Base-by-base conservation (phyloP, 2,113 vertebrate genomes). In the Stegastes partitus region DNA sequence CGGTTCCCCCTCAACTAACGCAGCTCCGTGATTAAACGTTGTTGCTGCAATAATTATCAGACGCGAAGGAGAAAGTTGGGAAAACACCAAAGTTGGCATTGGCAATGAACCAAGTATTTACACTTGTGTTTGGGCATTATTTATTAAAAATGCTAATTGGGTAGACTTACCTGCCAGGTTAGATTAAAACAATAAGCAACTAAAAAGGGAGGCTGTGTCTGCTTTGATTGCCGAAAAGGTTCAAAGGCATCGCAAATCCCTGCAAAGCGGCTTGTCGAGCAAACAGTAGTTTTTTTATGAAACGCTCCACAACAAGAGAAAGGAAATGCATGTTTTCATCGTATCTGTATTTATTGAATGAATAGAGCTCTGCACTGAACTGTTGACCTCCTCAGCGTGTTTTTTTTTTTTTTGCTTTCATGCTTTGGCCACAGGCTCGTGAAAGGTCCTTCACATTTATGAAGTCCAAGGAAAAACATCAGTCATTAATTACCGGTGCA, bases 211-310 rank as follows among this genome's bases (percentile, higher is more conserved):
- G 53, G 31, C 8, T 51, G 23, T 51, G 71, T 62, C 56, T 51
- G 39, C 49, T 79, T 79, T 66, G 68, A 79, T 76, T 79, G 76
- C 37, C 12, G 31, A 51, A 68, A 65, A 64, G 31, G 50, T 82
- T 84, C 66, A 84, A 84, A 82, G 67, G 44, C 47, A 9, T 26
- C 21, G 26, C 15, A 76, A 78, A 64, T 67, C 68, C 21, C 28
- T 57, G 16, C 54, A 74, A 61, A 81, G 63, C 26, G 2, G 63
- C 57, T 42, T 26, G 25, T 22, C 31, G 42, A 75, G 66, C 34
- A 23, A n/a, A 34, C 25, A 11, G 49, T 51, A 22, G 58, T 58
- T 62, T 70, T 62, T 70, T 74, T 49, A 42, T 74, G 26, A 74
- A 80, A 16, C 16, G 28, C 53, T 58, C 58, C 10, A 42, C 31